These are phyloP conservation scores for Neodiprion virginianus DNA, from an alignment of 1,140 invertebrate genomes.

Conservation along the genomic window DNA sequence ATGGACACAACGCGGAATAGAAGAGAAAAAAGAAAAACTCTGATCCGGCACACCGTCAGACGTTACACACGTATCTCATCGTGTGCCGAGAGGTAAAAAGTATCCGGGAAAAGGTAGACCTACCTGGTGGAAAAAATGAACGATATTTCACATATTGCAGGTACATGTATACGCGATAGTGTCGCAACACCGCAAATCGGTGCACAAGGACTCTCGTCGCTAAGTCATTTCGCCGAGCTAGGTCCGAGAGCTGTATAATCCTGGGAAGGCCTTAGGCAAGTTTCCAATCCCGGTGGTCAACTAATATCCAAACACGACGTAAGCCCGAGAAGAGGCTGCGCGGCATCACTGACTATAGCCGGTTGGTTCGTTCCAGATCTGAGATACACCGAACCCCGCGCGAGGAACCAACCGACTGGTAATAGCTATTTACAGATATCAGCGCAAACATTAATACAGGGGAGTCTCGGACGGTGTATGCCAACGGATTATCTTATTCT, in stretches of 20 bases:
- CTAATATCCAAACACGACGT: constrained; percentile 53
- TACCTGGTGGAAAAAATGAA: too few species aligned
- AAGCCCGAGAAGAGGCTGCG: constrained; percentile 35
- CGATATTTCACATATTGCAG: too few species aligned
- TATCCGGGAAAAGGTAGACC: too few species aligned
- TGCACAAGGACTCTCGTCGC: background rate
- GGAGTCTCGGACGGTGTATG: constrained; percentile 44
- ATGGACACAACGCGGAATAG: too few species aligned
- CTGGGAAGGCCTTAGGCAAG: constrained; percentile 37
- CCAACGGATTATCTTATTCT: constrained; percentile 59
- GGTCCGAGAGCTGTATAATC: background rate
- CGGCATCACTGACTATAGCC: constrained; percentile 32
- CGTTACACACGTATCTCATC: too few species aligned
- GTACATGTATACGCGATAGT: too few species aligned
- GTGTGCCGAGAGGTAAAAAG: too few species aligned
- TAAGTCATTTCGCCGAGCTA: background rate
- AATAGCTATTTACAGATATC: constrained; percentile 58
- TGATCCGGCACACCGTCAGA: too few species aligned
- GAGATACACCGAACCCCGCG: background rate
- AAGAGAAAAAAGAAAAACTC: too few species aligned
- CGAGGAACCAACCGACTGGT: constrained; percentile 36
- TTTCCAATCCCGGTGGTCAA: constrained; percentile 57
- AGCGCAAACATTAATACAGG: constrained; percentile 59
- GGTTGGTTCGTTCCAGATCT: too few species aligned
- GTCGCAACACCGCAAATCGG: too few species aligned